Base-by-base conservation (phyloP, 1,140 invertebrate species). In the Drosophila mauritiana region DNA sequence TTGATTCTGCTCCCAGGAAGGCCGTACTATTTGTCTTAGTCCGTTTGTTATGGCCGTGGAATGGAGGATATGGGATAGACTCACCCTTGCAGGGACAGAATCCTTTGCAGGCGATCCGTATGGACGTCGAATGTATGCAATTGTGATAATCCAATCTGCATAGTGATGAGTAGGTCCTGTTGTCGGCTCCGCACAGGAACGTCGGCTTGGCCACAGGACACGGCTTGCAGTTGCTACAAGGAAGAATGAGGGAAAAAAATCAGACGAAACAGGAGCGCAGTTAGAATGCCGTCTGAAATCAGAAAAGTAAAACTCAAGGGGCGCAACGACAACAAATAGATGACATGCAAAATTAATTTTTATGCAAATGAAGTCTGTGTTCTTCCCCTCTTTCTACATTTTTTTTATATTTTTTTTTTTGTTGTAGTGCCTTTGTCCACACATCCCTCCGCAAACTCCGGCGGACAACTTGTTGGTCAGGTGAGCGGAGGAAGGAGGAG, bases 101-200 rank as follows among this genome's bases (percentile, higher is more conserved):
- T 92, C 97, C 97, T 93, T 96, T 97, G 93, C 97, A 98, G 22
- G 94, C 94, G 15, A 97, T 95, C 81, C 94, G 94, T 83, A 98
- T 95, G 72, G 94, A 93, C 34, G 95, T 95, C 49, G 93, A 93
- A 92, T 97, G 96, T 92, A 98, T 96, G 93, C 97, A 98, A 93
- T 98, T 98, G 93, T 97, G 97, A 93, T 97, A 97, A 93, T 97
- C 96, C 78, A 98, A 94, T 73, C 97, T 94, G 92, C 97, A 98
- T 54, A 96, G 94, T 55, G 97, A 98, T 91, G 97, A 97, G 93
- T 98, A 98, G n/a, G 97, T 98, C 80, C 96, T 94, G 93, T 98
- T 98, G 93, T 98, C 97, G 36, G 95, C 95, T 67, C 97, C 97
- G 93, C 97, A 98, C 53, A 98, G 94, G 94, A 98, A 97, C 73